Percentiles rank a stretch among this genome's conserved stretches.
Conservation (phyloP, 2,888 invertebrate genomes). For the Andricus quercusramuli region DNA sequence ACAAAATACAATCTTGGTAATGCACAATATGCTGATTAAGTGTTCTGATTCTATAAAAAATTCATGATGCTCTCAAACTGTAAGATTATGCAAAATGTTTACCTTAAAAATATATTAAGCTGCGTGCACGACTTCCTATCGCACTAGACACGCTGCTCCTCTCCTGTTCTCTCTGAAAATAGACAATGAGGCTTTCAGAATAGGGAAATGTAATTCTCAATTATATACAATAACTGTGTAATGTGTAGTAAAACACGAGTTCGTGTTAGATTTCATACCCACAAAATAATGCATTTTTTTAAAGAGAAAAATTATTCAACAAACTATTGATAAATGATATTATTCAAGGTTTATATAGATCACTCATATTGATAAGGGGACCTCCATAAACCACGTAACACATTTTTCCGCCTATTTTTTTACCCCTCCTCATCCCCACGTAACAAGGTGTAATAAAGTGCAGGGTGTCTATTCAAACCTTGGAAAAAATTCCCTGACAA, state of each 20-base stretch:
- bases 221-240: slow-evolving; percentile 8
- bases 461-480: too few relatives aligned
- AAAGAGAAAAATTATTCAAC: not conserved
- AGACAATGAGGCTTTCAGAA: slow-evolving; percentile 67
- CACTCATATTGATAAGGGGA: not conserved
- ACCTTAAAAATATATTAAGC: slow-evolving; percentile 76
- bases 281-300: not conserved
- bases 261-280: not conserved
- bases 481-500: too few relatives aligned
- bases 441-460: too few relatives aligned
- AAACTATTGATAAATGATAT: not conserved
- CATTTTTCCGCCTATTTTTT: too few relatives aligned
- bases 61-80: slow-evolving; percentile 52
- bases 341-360: not conserved
- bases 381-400: too few relatives aligned
- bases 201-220: not conserved
- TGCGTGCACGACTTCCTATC: slow-evolving; percentile 64
- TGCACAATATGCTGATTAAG: not conserved
- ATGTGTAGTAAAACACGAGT: not conserved
- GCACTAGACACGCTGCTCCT: slow-evolving; percentile 56
- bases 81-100: slow-evolving; percentile 77
- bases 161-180: slow-evolving; percentile 72
- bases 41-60: slow-evolving; percentile 45
- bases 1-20: slow-evolving; percentile 16
- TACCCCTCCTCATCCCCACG: too few relatives aligned